Evolutionary conservation across 1,140 invertebrate species (phyloP).

Genomic region (Heliconius himera): DNA sequence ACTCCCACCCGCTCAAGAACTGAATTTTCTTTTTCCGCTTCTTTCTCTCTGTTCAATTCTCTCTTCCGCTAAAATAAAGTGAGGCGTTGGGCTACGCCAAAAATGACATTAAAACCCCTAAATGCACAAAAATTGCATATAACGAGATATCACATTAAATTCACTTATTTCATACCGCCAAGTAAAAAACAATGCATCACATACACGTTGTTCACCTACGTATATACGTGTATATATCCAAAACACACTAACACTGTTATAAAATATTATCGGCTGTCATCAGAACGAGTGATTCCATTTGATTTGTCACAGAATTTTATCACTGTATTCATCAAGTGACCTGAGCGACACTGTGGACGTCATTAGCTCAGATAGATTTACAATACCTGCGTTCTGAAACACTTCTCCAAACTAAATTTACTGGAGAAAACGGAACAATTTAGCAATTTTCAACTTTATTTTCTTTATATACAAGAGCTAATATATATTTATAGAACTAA

Average conservation of each 20-base stretch:
- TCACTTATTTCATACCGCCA: too few species aligned
- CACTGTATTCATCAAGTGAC: constrained; percentile 32
- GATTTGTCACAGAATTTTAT: constrained; percentile 37
- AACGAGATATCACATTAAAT: too few species aligned
- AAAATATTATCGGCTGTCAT: constrained; percentile 16
- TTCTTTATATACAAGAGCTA: neutral
- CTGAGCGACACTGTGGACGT: constrained; percentile 53
- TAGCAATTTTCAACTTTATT: constrained; percentile 36
- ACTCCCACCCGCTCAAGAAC: too few species aligned
- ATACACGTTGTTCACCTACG: neutral
- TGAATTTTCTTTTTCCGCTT: too few species aligned
- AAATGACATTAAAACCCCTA: too few species aligned
- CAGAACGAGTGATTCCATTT: constrained; percentile 14
- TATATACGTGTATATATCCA: neutral
- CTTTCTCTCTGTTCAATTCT: too few species aligned
- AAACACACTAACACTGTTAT: neutral
- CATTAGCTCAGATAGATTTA: constrained; percentile 69
- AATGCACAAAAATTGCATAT: too few species aligned
- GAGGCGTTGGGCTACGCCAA: too few species aligned
- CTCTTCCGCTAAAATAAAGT: too few species aligned
- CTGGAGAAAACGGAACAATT: neutral
- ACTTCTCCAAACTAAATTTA: constrained; percentile 38
- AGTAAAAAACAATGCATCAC: neutral
- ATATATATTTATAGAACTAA: neutral
- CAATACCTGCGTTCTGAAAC: constrained; percentile 64